phyloP scores from a whole-genome alignment of 64 coral and sea anemone genomes.

The Montipora foliosa region DNA sequence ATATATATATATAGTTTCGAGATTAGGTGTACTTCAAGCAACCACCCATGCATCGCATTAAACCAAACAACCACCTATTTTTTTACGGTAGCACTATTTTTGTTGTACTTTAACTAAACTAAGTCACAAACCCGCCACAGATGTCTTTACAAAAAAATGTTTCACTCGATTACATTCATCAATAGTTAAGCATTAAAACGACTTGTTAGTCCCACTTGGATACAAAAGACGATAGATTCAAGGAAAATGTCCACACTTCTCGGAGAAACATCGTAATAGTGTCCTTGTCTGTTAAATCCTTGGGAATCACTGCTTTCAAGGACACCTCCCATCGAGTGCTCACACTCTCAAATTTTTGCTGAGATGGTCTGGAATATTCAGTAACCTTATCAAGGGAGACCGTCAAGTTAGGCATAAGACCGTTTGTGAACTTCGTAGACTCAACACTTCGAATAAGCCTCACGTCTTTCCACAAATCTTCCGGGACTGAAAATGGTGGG shows the following conservation, averaged over 20 bases:
- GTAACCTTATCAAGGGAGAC: slow-evolving; percentile 59
- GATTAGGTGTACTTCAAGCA: too few species aligned
- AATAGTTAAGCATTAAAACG: too few species aligned
- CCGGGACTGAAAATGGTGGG: slow-evolving; percentile 58
- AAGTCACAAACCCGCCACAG: too few species aligned
- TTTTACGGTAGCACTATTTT: too few species aligned
- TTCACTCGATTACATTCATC: too few species aligned
- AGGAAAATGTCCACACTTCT: slow-evolving; percentile 75
- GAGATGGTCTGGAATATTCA: slow-evolving; percentile 80
- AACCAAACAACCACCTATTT: too few species aligned
- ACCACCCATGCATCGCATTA: too few species aligned
- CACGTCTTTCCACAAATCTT: slow-evolving; percentile 85
- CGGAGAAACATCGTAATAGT: slow-evolving; percentile 61
- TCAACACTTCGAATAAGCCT: slow-evolving; percentile 69
- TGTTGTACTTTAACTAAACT: too few species aligned
- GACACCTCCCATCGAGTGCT: slow-evolving; percentile 71
- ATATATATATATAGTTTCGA: too few species aligned
- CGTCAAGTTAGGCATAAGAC: slow-evolving; percentile 39
- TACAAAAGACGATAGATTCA: slow-evolving; percentile 64
- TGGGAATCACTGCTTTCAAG: slow-evolving; percentile 47
- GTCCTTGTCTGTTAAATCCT: slow-evolving; percentile 53
- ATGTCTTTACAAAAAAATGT: too few species aligned
- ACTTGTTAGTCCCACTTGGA: neutral
- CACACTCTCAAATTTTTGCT: slow-evolving; percentile 48
- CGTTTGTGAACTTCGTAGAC: slow-evolving; percentile 48